Evolutionary conservation across 2,797 vertebrate genomes (phyloP).

Genomic region (Dicrostonyx torquatus): DNA sequence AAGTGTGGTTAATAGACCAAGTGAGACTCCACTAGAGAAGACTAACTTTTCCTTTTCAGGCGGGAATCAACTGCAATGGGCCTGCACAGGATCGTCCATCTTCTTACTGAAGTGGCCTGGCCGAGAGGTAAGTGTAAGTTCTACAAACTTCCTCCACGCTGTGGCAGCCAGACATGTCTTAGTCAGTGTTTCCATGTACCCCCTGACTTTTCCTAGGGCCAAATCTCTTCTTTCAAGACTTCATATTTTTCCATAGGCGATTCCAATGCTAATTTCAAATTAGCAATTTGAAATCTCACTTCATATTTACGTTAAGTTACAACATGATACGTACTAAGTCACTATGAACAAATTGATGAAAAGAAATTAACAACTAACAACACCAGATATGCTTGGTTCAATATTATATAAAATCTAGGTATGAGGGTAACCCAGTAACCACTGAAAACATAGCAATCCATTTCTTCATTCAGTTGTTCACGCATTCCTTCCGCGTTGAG

Average conservation of each 20-base stretch:
- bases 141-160: background rate
- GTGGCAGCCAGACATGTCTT: conserved; percentile 12
- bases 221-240: conserved; percentile 16
- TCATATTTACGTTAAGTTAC: conserved; percentile 23
- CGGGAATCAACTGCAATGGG: background rate
- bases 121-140: background rate
- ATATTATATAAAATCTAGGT: conserved; percentile 44
- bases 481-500: background rate
- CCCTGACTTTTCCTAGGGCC: background rate
- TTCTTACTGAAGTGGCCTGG: background rate
- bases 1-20: background rate
- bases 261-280: too few relatives aligned
- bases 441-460: background rate
- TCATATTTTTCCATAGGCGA: conserved; percentile 5
- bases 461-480: background rate
- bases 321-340: conserved; percentile 28
- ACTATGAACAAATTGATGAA: conserved; percentile 22
- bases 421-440: conserved; percentile 22
- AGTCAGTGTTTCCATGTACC: background rate
- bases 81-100: background rate
- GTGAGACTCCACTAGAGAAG: background rate
- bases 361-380: conserved; percentile 15
- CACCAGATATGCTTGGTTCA: conserved; percentile 1
- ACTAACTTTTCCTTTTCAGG: background rate
- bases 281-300: conserved; percentile 44